phyloP scores from a whole-genome alignment of 2,797 vertebrate genomes.

The Tiaroga cobitis region DNA sequence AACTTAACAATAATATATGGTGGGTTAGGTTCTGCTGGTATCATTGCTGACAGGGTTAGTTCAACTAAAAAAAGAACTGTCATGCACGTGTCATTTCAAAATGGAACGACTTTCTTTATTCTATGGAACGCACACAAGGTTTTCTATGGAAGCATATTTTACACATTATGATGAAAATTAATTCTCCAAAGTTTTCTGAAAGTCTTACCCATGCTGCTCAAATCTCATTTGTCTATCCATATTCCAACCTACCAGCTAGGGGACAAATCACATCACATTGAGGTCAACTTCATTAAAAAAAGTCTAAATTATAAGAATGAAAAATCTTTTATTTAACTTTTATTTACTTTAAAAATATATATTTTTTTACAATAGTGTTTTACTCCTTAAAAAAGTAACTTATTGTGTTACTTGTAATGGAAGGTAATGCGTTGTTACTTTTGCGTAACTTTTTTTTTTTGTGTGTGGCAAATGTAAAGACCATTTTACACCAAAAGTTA shows the following conservation, averaged over 20 bases:
- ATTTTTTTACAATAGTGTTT: no score
- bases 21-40: background rate
- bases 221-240: slow-evolving; percentile 2
- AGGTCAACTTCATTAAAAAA: background rate
- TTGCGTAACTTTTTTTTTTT: no score
- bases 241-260: background rate
- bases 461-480: no score
- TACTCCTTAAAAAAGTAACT: no score
- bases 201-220: background rate
- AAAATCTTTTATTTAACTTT: no score
- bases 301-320: no score
- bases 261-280: background rate
- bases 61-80: background rate
- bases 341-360: no score
- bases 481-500: no score
- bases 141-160: background rate
- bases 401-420: no score
- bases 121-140: background rate
- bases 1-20: background rate
- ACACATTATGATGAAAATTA: background rate
- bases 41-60: background rate
- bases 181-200: no score
- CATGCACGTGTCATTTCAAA: background rate
- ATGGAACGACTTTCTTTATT: background rate
- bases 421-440: no score